Conservation (phyloP, 2,797 vertebrate genomes). For the Muraenolepis orangiensis region DNA sequence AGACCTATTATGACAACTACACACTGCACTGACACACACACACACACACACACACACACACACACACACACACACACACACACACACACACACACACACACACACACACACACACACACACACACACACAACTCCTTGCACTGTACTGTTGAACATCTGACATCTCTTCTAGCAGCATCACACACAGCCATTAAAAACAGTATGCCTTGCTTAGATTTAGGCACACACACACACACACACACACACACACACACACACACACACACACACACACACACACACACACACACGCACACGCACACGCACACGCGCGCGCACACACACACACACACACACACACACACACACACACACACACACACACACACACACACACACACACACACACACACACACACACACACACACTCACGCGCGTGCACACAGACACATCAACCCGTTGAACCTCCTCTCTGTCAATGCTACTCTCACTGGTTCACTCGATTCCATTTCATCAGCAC, state of each 20-base stretch:
- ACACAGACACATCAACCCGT: constrained; percentile 10
- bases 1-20: background rate
- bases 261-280: background rate
- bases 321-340: background rate
- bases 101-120: background rate
- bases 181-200: background rate
- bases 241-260: background rate
- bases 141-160: background rate
- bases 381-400: constrained; percentile 5
- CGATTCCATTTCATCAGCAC: constrained; percentile 48
- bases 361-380: background rate
- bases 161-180: background rate
- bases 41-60: background rate
- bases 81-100: background rate
- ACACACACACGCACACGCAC: background rate
- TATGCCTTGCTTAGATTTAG: background rate
- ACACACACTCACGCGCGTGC: background rate
- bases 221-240: background rate
- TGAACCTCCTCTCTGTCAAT: constrained; percentile 35
- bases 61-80: background rate
- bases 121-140: background rate
- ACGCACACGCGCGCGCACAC: background rate
- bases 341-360: background rate
- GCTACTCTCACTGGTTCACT: constrained; percentile 38
- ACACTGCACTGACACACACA: background rate